A percentile compares a stretch with the other conserved stretches of the same genome.
These are phyloP conservation scores for Axea sp. DNA, from an alignment of 2,888 invertebrate genomes.

Conservation along the genomic window DNA sequence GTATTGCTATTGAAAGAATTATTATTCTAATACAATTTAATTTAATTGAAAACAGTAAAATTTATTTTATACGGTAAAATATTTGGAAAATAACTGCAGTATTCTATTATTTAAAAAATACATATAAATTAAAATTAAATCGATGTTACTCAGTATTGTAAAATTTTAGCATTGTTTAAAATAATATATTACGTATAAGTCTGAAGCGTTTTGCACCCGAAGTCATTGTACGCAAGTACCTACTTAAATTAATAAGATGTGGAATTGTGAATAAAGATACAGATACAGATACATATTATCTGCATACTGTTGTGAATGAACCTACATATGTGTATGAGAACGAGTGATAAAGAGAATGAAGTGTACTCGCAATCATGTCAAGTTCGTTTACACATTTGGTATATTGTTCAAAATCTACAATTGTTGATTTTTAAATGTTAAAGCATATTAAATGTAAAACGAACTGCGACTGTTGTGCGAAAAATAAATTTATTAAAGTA, in stretches of 20 bases:
- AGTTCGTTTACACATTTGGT: conserved; percentile 34
- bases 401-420: conserved; percentile 18
- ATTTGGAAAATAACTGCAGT: too few species aligned
- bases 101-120: too few species aligned
- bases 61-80: too few species aligned
- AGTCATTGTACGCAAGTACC: conserved; percentile 35
- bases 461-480: conserved; percentile 9
- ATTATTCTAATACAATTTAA: too few species aligned
- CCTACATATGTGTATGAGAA: conserved; percentile 10
- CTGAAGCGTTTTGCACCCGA: conserved; percentile 21
- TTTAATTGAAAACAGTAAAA: too few species aligned
- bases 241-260: conserved; percentile 41
- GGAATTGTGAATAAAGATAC: conserved; percentile 36
- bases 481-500: conserved; percentile 43
- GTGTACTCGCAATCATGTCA: conserved; percentile 22
- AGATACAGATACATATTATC: conserved; percentile 28
- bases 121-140: too few species aligned
- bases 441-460: conserved; percentile 12
- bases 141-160: too few species aligned
- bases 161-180: too few species aligned
- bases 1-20: too few species aligned
- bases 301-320: conserved; percentile 22
- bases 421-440: conserved; percentile 49
- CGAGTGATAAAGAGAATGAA: conserved; percentile 22
- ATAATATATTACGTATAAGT: too few species aligned